Conservation (phyloP, 2,113 vertebrate species). For the Labeo catla region DNA sequence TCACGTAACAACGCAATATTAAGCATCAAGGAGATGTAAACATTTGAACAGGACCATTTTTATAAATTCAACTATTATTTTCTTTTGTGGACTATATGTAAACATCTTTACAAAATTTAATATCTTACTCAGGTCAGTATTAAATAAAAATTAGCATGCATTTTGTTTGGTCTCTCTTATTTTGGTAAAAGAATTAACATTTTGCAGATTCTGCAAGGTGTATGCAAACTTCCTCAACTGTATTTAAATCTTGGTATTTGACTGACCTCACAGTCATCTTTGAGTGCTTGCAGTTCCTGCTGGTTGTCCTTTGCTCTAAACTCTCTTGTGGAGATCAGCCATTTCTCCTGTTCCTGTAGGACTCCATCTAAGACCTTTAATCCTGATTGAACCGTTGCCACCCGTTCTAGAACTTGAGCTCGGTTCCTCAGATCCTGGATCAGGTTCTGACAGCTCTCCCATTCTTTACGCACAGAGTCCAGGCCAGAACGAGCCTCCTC, state of each 20-base stretch:
- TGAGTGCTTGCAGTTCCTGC: conserved; percentile 65
- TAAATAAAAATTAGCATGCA: too few species aligned
- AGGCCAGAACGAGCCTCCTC: conserved; percentile 71
- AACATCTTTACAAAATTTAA: too few species aligned
- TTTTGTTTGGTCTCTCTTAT: too few species aligned
- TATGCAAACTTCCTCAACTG: too few species aligned
- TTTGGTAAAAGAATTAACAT: too few species aligned
- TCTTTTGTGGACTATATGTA: too few species aligned
- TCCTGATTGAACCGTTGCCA: conserved; percentile 77
- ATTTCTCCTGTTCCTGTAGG: conserved; percentile 78
- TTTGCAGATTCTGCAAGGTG: too few species aligned
- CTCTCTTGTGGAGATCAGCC: conserved; percentile 66
- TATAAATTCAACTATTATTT: too few species aligned
- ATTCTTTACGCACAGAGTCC: conserved; percentile 75
- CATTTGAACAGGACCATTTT: too few species aligned
- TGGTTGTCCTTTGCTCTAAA: conserved; percentile 55
- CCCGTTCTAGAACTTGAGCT: conserved; percentile 78
- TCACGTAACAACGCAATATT: too few species aligned
- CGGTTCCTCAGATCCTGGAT: conserved; percentile 77
- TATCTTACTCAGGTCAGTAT: too few species aligned
- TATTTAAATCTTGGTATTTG: background rate
- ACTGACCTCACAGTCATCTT: conserved; percentile 83
- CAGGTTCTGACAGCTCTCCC: conserved; percentile 75
- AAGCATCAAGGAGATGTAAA: too few species aligned
- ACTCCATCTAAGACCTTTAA: conserved; percentile 76